A percentile compares a stretch with the other conserved stretches of the same genome.
phyloP scores from a whole-genome alignment of 2,888 invertebrate species.

The Cantharis rufa region DNA sequence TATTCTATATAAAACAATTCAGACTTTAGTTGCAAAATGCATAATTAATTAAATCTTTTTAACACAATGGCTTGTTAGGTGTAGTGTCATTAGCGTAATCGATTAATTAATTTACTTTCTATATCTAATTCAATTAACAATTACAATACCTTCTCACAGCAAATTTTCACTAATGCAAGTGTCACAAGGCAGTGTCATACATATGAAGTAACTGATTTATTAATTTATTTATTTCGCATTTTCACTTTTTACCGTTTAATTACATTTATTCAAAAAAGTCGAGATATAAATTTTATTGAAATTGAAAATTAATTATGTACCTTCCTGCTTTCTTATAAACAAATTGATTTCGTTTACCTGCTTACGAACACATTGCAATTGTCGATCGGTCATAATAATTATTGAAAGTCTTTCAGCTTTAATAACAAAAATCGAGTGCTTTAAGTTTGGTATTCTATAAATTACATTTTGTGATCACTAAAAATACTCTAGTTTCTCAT shows the following conservation, averaged over 20 bases:
- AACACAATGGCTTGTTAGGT: background rate
- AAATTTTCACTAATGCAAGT: background rate
- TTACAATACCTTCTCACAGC: background rate
- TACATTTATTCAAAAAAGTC: background rate
- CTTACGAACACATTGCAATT: background rate
- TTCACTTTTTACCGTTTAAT: background rate
- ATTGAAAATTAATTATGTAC: background rate
- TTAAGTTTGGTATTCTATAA: background rate
- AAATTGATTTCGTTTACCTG: background rate
- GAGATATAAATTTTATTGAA: background rate
- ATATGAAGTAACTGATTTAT: background rate
- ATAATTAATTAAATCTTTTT: background rate
- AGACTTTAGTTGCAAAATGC: background rate
- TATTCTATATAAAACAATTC: background rate
- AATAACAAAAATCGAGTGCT: background rate
- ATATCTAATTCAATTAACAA: slow-evolving; percentile 1
- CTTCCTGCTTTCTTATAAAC: background rate
- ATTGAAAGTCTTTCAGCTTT: background rate
- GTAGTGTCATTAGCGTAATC: background rate
- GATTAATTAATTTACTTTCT: slow-evolving; percentile 2
- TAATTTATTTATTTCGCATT: background rate
- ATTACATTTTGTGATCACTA: background rate
- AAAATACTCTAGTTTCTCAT: background rate
- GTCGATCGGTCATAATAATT: background rate
- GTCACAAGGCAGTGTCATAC: background rate